phyloP scores from a whole-genome alignment of 2,888 invertebrate genomes.

The Drosophila yooni region DNA sequence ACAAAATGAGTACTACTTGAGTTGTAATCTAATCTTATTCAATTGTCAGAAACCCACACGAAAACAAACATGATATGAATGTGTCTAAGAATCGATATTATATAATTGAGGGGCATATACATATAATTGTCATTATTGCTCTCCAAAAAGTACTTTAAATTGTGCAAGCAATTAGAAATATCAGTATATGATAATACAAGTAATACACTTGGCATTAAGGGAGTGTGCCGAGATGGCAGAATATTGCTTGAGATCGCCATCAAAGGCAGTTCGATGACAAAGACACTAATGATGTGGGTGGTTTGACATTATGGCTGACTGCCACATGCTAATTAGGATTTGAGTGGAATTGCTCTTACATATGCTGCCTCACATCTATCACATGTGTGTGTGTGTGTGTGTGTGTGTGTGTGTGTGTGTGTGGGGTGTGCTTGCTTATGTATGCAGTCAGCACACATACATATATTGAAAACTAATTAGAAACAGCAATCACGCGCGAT shows the following conservation, averaged over 20 bases:
- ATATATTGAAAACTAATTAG: conserved; percentile 30
- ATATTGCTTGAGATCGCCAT: neutral
- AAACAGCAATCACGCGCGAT: conserved; percentile 23
- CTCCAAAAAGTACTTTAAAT: neutral
- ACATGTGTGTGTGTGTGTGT: conserved; percentile 1
- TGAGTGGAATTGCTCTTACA: conserved; percentile 31
- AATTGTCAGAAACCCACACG: neutral
- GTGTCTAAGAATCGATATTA: neutral
- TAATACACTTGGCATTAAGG: neutral
- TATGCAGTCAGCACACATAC: conserved; percentile 4
- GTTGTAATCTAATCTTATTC: neutral
- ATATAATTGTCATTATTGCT: neutral
- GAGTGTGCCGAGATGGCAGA: neutral
- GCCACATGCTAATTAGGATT: conserved; percentile 51
- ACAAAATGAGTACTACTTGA: neutral
- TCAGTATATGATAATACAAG: no score
- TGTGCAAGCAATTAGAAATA: neutral
- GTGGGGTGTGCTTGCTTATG: neutral
- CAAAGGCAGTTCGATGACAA: neutral
- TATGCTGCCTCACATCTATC: conserved; percentile 20
- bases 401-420: conserved; percentile 11
- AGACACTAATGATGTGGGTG: neutral
- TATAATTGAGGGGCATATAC: no score
- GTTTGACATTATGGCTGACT: conserved; percentile 3
- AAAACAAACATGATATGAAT: neutral